Evolutionary conservation across 2,113 vertebrate genomes (phyloP).

Genomic region (Petaurus breviceps): DNA sequence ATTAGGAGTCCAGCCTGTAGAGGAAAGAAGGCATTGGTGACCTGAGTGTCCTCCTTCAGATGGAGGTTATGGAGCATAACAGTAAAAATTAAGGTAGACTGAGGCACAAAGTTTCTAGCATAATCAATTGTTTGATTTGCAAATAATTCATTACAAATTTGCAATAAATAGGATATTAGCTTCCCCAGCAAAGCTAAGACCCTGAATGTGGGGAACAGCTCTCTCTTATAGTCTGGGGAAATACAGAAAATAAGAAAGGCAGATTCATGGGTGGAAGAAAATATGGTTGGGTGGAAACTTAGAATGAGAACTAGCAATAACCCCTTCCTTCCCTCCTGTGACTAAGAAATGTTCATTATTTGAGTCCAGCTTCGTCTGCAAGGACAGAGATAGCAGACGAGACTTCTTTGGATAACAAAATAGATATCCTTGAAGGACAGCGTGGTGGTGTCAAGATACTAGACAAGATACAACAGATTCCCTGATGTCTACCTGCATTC

Average conservation of each 20-base stretch:
- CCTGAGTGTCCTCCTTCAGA: background rate
- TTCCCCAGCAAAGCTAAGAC: background rate
- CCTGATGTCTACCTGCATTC: background rate
- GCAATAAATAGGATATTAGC: background rate
- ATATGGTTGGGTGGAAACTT: background rate
- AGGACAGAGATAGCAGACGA: background rate
- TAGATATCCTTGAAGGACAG: background rate
- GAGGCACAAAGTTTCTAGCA: background rate
- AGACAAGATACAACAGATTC: background rate
- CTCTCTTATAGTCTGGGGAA: background rate
- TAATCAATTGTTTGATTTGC: background rate
- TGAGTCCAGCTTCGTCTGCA: background rate
- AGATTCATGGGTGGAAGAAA: background rate
- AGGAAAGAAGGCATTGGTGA: background rate
- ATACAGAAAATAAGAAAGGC: background rate
- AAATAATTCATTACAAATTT: background rate
- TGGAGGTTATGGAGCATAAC: background rate
- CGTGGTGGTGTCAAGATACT: background rate
- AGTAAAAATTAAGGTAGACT: background rate
- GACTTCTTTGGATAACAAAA: background rate
- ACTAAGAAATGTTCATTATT: background rate
- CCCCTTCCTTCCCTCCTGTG: background rate
- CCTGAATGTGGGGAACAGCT: background rate
- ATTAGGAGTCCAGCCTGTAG: background rate
- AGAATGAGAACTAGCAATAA: background rate